Evolutionary conservation across 1,140 invertebrate genomes (phyloP).

Genomic region (Xylocopa sonorina): DNA sequence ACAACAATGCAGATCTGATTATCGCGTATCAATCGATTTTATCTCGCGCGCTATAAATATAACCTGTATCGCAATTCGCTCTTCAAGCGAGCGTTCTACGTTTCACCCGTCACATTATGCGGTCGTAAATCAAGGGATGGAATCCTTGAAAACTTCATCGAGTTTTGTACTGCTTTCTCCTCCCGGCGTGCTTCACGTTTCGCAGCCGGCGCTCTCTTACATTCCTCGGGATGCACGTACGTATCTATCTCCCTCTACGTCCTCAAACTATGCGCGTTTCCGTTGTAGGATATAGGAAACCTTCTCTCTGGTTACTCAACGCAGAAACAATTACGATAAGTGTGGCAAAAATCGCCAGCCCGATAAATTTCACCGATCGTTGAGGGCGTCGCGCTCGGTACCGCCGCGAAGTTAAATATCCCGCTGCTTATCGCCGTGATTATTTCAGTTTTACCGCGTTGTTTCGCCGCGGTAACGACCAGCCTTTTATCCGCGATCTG

Average conservation of each 20-base stretch:
- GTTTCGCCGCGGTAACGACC: not conserved
- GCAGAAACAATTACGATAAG: conserved; percentile 7
- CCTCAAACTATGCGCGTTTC: not conserved
- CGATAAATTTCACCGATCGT: not conserved
- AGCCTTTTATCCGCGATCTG: conserved; percentile 3
- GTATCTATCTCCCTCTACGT: conserved; percentile 11
- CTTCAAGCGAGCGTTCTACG: conserved; percentile 28
- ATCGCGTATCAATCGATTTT: not conserved
- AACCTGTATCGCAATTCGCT: not conserved
- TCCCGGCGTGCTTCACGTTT: conserved; percentile 21
- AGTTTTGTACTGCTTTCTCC: conserved; percentile 10
- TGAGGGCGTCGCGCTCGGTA: not conserved
- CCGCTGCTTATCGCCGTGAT: not conserved
- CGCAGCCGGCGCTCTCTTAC: not conserved
- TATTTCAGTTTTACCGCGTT: not conserved
- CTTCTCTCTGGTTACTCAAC: not conserved
- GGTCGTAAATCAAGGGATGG: conserved; percentile 50
- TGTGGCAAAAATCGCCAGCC: not conserved
- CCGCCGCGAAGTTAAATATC: not conserved
- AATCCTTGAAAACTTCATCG: conserved; percentile 45
- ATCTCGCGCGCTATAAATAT: not conserved
- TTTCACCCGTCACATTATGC: conserved; percentile 20
- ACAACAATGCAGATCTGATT: no score
- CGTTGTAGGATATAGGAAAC: not conserved
- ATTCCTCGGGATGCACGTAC: not conserved